These are phyloP conservation scores for Hoplostethus mediterraneus DNA, from an alignment of 2,797 vertebrate genomes.

Conservation along the genomic window DNA sequence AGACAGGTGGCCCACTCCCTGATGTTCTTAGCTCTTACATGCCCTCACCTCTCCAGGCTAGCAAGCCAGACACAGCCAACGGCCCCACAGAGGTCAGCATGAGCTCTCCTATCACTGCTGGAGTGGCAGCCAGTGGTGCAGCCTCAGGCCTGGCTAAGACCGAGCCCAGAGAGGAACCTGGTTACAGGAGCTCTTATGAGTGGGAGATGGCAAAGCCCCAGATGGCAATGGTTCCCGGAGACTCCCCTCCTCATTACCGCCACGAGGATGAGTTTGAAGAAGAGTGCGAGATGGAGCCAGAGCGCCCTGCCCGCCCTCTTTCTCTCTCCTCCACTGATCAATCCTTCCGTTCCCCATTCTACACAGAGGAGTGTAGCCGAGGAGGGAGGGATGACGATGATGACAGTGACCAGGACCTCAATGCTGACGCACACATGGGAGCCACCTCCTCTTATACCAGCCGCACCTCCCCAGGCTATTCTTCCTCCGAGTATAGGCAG, in stretches of 20 bases:
- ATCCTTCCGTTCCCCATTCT: slow-evolving; percentile 80
- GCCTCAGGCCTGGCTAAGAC: slow-evolving; percentile 58
- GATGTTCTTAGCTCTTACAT: slow-evolving; percentile 82
- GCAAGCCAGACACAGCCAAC: slow-evolving; percentile 83
- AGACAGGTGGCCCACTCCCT: slow-evolving; percentile 64
- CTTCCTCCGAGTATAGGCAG: slow-evolving; percentile 88
- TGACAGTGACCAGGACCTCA: slow-evolving; percentile 76
- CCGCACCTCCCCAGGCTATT: slow-evolving; percentile 84
- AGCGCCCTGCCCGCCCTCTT: slow-evolving; percentile 88
- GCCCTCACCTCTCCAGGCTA: slow-evolving; percentile 67
- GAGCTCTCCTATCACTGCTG: slow-evolving; percentile 63
- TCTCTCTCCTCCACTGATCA: slow-evolving; percentile 88
- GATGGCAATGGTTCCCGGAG: slow-evolving; percentile 81
- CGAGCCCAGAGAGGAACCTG: slow-evolving; percentile 76
- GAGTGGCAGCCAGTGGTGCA: slow-evolving; percentile 45
- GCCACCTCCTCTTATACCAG: slow-evolving; percentile 78
- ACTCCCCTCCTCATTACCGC: slow-evolving; percentile 84
- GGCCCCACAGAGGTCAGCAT: slow-evolving; percentile 88
- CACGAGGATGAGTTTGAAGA: slow-evolving; percentile 86
- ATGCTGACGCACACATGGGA: slow-evolving; percentile 63
- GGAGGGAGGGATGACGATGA: slow-evolving; percentile 69
- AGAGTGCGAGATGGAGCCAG: slow-evolving; percentile 84
- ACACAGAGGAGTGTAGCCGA: slow-evolving; percentile 76
- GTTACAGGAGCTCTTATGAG: slow-evolving; percentile 79
- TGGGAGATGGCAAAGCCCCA: slow-evolving; percentile 82